Evolutionary conservation across 2,888 invertebrate species (phyloP).

Genomic region (Andrena trimmerana): DNA sequence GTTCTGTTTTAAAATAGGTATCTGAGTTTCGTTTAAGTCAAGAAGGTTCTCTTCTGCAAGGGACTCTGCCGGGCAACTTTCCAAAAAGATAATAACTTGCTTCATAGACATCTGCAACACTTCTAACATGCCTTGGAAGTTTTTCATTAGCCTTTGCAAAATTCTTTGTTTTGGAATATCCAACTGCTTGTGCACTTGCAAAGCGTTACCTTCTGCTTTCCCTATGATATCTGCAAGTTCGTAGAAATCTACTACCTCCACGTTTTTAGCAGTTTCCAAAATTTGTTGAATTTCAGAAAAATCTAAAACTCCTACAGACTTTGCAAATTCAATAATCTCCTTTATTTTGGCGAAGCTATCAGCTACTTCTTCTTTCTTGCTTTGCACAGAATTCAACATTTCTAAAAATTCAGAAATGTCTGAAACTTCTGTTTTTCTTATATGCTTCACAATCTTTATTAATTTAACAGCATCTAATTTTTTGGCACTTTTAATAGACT

Average conservation of each 20-base stretch:
- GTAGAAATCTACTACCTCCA: too few relatives aligned
- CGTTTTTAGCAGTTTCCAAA: too few relatives aligned
- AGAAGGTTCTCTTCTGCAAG: slow-evolving; percentile 74
- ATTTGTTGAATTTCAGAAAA: too few relatives aligned
- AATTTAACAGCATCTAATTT: not conserved
- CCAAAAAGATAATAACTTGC: slow-evolving; percentile 89
- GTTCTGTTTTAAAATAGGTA: slow-evolving; percentile 76
- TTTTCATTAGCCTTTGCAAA: slow-evolving; percentile 83
- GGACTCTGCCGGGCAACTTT: slow-evolving; percentile 87
- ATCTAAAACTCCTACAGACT: too few relatives aligned
- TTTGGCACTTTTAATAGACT: not conserved
- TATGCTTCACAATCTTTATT: too few relatives aligned
- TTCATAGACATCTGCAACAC: slow-evolving; percentile 87
- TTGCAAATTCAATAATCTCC: too few relatives aligned
- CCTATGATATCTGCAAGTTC: not conserved
- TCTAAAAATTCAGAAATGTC: too few relatives aligned
- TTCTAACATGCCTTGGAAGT: slow-evolving; percentile 86
- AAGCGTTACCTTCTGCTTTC: not conserved
- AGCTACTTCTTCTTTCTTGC: too few relatives aligned
- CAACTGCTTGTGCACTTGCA: not conserved
- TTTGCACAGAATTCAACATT: too few relatives aligned
- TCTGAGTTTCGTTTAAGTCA: slow-evolving; percentile 64
- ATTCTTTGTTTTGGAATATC: slow-evolving; percentile 80
- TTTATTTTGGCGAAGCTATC: too few relatives aligned
- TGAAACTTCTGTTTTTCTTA: too few relatives aligned